These are phyloP conservation scores for Diarsia mendica DNA, from an alignment of 2,888 invertebrate species.

Conservation along the genomic window DNA sequence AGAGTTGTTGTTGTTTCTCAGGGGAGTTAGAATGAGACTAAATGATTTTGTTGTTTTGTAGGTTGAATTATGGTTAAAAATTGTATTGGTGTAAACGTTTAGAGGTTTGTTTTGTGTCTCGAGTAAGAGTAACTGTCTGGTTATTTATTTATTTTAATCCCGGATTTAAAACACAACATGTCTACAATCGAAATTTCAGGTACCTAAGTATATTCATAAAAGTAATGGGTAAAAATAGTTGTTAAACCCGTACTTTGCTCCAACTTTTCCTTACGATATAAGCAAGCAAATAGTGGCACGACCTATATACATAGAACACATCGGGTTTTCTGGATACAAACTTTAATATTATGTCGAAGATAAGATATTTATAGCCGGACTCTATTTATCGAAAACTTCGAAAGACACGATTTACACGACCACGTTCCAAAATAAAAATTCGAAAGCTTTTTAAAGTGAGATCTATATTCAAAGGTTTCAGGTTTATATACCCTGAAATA, in stretches of 20 bases:
- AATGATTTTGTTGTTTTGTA: not conserved
- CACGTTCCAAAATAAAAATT: slow-evolving; percentile 42
- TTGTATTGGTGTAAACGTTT: not conserved
- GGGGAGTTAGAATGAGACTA: slow-evolving; percentile 26
- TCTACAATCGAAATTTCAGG: not conserved
- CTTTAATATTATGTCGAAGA: slow-evolving; percentile 18
- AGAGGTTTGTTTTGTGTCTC: not conserved
- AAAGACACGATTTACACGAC: slow-evolving; percentile 34
- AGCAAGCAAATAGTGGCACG: not conserved
- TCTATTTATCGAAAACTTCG: slow-evolving; percentile 36
- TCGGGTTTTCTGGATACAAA: not conserved
- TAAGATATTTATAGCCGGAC: slow-evolving; percentile 19
- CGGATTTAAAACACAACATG: not conserved
- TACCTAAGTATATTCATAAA: not conserved
- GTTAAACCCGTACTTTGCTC: not conserved
- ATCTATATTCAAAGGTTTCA: slow-evolving; percentile 37
- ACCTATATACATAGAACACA: not conserved
- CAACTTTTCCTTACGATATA: not conserved
- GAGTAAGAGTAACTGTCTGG: not conserved
- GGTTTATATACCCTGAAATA: slow-evolving; percentile 22
- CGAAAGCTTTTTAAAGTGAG: slow-evolving; percentile 43
- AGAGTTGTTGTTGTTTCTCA: slow-evolving; percentile 12
- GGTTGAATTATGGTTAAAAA: not conserved
- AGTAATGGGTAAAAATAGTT: not conserved
- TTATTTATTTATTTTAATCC: not conserved